These are phyloP conservation scores for Sterrhoptilus dennistouni DNA, from an alignment of 2,113 vertebrate genomes.

Conservation along the genomic window DNA sequence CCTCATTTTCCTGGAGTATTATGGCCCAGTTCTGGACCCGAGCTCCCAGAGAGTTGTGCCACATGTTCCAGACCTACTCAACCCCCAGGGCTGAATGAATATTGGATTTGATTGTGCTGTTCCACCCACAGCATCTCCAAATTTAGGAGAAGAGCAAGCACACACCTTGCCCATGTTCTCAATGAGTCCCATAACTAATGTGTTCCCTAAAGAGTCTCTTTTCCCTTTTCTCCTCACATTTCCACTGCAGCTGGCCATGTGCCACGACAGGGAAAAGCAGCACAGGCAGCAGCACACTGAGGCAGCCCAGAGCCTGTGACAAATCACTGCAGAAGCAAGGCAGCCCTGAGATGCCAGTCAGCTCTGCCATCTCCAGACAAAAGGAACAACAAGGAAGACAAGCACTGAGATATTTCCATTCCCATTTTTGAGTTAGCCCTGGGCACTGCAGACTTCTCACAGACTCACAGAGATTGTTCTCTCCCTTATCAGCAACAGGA, in stretches of 20 bases:
- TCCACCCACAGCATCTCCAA: background rate
- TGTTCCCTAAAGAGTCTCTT: background rate
- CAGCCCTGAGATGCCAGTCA: slow-evolving; percentile 5
- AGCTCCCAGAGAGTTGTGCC: background rate
- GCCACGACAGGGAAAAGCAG: background rate
- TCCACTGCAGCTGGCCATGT: background rate
- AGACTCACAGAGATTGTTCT: background rate
- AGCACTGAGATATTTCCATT: background rate
- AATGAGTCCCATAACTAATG: background rate
- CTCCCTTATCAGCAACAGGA: slow-evolving; percentile 10
- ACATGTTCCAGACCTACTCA: background rate
- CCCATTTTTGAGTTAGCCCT: slow-evolving; percentile 10
- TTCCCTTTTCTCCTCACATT: background rate
- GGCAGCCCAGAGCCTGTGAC: background rate
- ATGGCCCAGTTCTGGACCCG: background rate
- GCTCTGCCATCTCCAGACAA: slow-evolving; percentile 23
- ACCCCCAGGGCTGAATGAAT: background rate
- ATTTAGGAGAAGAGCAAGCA: background rate
- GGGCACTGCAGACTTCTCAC: background rate
- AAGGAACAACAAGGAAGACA: background rate
- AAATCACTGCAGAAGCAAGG: background rate
- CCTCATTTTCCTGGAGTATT: background rate
- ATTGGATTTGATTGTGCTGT: background rate
- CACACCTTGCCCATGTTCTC: background rate
- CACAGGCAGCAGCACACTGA: background rate